Conservation (phyloP, 1,140 invertebrate species). For the Ceratosolen solmsi region DNA sequence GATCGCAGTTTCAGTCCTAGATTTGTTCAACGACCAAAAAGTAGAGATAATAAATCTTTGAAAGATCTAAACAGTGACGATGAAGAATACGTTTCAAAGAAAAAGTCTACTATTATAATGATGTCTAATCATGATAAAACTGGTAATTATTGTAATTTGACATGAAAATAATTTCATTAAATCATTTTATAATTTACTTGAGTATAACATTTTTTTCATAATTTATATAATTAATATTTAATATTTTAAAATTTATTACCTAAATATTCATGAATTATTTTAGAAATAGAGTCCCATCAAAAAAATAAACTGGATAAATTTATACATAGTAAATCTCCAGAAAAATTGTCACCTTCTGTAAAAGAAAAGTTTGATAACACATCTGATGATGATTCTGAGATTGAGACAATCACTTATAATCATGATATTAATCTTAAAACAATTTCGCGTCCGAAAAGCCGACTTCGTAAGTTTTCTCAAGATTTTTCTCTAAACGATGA, state of each 20-base stretch:
- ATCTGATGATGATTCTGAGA: slow-evolving; percentile 20
- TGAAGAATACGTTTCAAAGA: neutral
- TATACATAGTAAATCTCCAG: neutral
- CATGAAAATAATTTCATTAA: no score
- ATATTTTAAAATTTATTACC: no score
- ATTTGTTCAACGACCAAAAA: slow-evolving; percentile 17
- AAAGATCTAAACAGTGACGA: neutral
- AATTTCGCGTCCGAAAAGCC: slow-evolving; percentile 21
- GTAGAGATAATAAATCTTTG: neutral
- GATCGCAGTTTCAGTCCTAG: slow-evolving; percentile 1
- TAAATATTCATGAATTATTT: neutral
- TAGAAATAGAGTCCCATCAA: neutral
- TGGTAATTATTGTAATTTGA: neutral
- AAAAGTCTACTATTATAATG: neutral
- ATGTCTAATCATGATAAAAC: neutral
- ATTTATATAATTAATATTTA: no score
- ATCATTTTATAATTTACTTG: no score
- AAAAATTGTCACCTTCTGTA: neutral
- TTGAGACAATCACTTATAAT: slow-evolving; percentile 3
- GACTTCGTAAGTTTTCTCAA: slow-evolving; percentile 20
- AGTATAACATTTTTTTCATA: no score
- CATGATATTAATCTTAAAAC: slow-evolving; percentile 1
- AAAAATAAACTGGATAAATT: slow-evolving; percentile 9
- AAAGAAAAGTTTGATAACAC: slow-evolving; percentile 6
- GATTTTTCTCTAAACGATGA: slow-evolving; percentile 1